Evolutionary conservation across 1,140 invertebrate genomes (phyloP).

Genomic region (Caligus rogercresseyi): DNA sequence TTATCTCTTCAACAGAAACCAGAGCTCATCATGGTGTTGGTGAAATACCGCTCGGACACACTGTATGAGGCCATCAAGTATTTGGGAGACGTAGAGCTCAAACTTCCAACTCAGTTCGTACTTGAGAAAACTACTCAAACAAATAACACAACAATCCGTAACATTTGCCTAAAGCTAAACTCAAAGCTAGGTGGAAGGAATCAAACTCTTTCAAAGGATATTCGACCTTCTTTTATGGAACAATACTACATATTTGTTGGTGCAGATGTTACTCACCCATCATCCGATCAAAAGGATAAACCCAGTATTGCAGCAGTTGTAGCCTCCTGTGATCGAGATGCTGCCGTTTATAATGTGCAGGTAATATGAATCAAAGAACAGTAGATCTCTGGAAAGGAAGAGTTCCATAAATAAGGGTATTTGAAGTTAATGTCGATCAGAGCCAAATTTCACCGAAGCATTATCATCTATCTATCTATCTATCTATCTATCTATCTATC

Average conservation of each 20-base stretch:
- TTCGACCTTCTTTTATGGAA: slow-evolving; percentile 26
- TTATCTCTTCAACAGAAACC: too few relatives aligned
- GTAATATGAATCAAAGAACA: too few relatives aligned
- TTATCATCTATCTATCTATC: too few relatives aligned
- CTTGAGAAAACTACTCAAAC: not conserved
- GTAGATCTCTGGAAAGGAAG: too few relatives aligned
- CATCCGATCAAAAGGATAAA: slow-evolving; percentile 34
- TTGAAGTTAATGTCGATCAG: too few relatives aligned
- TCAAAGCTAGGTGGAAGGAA: slow-evolving; percentile 45
- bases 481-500: too few relatives aligned
- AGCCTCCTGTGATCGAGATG: slow-evolving; percentile 43
- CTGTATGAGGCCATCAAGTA: not conserved
- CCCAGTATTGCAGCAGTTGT: slow-evolving; percentile 42
- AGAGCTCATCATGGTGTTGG: slow-evolving; percentile 6
- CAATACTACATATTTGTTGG: slow-evolving; percentile 38
- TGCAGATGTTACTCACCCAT: slow-evolving; percentile 45
- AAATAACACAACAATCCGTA: slow-evolving; percentile 33
- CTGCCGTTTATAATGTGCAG: slow-evolving; percentile 37
- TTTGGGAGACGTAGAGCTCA: not conserved
- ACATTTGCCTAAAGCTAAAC: slow-evolving; percentile 45
- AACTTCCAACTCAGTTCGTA: slow-evolving; percentile 8
- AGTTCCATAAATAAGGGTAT: too few relatives aligned
- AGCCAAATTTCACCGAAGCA: too few relatives aligned
- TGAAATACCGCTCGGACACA: too few relatives aligned
- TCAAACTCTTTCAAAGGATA: slow-evolving; percentile 35